phyloP scores from a whole-genome alignment of 2,888 invertebrate genomes.

The Volucella inanis region DNA sequence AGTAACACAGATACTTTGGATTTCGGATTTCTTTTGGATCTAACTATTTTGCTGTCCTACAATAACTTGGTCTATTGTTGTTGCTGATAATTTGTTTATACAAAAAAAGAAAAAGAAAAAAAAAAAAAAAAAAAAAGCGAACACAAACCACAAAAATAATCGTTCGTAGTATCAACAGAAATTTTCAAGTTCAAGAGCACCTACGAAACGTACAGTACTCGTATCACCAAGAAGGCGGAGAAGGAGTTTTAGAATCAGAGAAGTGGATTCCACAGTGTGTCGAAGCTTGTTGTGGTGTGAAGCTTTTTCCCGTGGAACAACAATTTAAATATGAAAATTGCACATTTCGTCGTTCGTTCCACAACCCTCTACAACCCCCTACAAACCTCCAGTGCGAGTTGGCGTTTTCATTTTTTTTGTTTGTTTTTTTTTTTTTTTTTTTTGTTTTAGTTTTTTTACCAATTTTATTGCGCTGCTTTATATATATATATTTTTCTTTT shows the following conservation, averaged over 20 bases:
- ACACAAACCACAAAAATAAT: constrained; percentile 7
- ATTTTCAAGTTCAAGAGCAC: constrained; percentile 72
- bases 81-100: constrained; percentile 51
- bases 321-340: constrained; percentile 74
- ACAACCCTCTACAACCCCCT: constrained; percentile 42
- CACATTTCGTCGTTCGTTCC: constrained; percentile 64
- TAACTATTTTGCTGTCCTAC: constrained; percentile 33
- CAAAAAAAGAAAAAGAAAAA: not conserved
- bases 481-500: constrained; percentile 5
- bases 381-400: constrained; percentile 12
- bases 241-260: constrained; percentile 8
- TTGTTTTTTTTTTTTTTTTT: too few relatives aligned
- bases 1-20: not conserved
- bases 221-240: too few relatives aligned
- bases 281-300: constrained; percentile 69
- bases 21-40: constrained; percentile 8
- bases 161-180: too few relatives aligned
- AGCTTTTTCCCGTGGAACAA: constrained; percentile 70
- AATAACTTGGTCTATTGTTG: constrained; percentile 26
- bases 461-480: not conserved
- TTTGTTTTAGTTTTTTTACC: not conserved
- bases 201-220: constrained; percentile 19
- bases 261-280: constrained; percentile 59
- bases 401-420: not conserved
- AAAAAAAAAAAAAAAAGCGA: constrained; percentile 8